Base-by-base conservation (phyloP, 2,888 invertebrate species). In the Microplitis manilae region DNA sequence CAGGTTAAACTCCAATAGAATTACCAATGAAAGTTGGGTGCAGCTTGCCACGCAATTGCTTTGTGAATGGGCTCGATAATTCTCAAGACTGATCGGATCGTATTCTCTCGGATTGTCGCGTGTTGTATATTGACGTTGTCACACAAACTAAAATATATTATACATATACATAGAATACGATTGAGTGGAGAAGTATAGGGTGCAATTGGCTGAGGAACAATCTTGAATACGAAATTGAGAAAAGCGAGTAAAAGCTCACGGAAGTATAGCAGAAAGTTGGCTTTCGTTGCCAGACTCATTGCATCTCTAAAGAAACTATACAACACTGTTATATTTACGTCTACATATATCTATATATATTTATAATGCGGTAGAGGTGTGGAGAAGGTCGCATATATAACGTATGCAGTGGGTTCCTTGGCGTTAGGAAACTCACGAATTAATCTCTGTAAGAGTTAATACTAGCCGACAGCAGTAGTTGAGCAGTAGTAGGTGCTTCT, bases 381-480 rank as follows among this genome's bases (percentile, higher is more conserved):
- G 20, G 59, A 15, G 67, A 65, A 38, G 30, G 30, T 64, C 65
- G 59, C 67, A 73, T 73, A 67, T 73, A 65, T 67, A 73, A 59
- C 73, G 15, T 73, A 20, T 64, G 64, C 39, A 64, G 73, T 73
- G 73, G 67, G 65, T 59, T 72, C 41, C 64, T 38, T 62, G 68
- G 69, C 60, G 77, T 59, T 62, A 75, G 50, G 50, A 77, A 78
- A 78, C 77, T 78, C 77, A 73, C 67, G 82, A 80, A 81, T 82
- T 82, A 82, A 82, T 82, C 81, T 81, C 80, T 76, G 61, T 75
- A 72, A 79, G 80, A 80, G 79, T 80, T 81, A 78, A 79, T 81
- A 79, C 81, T 77, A 73, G 69, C 72, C 77, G 75, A 60, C 69
- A 13, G 50, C 13, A 50, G 50, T 50, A 50, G 13, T 50, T 50